Evolutionary conservation across 2,113 vertebrate species (phyloP), one percentile per base, ranked within the genome.

Genomic region (Willisornis vidua): DNA sequence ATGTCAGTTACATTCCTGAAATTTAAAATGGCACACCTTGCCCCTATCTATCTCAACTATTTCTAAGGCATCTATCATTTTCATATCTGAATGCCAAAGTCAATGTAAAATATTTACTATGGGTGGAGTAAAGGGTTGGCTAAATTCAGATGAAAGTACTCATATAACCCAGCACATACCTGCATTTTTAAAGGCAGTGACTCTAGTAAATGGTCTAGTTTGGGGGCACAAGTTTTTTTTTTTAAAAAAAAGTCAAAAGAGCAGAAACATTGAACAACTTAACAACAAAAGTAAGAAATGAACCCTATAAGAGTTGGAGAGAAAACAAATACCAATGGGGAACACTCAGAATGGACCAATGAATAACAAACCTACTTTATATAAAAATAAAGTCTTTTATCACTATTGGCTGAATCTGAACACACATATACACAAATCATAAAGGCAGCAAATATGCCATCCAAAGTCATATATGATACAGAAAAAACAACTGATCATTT

Each of bases 21-120:
- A 89, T 51, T 82, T 87, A 79, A 88, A 93, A 87, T 51, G 89
- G 45, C 87, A 95, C 80, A 70, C 89, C 79, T 92, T 87, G n/a
- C 31, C 19, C 61, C 2, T 87, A 74, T 37, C 65, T 94, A 61
- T 54, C 71, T 86, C 65, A 93, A 85, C 57, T 96, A 89, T 49
- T 96, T 95, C 57, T 70, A 78, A 90, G 59, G 57, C 78, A 94
- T 81, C 88, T 96, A 77, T 75, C 4, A 0, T 76, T 87, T 94
- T 91, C 82, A 33, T 74, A 89, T 93, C 76, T 87, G 41, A 96
- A 77, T 87, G 74, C 55, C 90, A 93, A 96, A 93, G 89, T 94
- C 90, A 95, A 81, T 67, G 67, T 67, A 74, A 92, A 87, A 90
- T 94, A 73, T 97, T 97, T 96, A 81, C 65, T 61, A 46, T 90